phyloP scores from a whole-genome alignment of 2,113 vertebrate species.

The Grus americana region DNA sequence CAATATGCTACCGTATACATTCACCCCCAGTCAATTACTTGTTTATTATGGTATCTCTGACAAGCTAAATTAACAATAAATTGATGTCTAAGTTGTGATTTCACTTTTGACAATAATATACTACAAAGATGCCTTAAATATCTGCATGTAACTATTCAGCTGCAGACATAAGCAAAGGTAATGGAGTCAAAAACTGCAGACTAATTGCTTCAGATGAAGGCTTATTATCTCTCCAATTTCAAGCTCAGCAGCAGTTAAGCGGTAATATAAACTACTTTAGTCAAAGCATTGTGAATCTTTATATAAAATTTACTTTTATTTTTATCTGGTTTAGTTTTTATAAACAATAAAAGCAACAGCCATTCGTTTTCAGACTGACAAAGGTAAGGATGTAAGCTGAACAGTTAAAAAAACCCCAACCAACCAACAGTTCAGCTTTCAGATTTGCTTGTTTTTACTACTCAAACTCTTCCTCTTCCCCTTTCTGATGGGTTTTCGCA shows the following conservation, averaged over 20 bases:
- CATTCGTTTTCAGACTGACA: background rate
- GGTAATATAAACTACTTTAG: background rate
- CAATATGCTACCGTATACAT: background rate
- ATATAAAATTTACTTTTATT: background rate
- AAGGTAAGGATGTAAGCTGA: background rate
- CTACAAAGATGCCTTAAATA: background rate
- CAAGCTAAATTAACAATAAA: slow-evolving; percentile 19
- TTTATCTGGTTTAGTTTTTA: background rate
- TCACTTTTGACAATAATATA: slow-evolving; percentile 1
- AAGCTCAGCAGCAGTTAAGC: background rate
- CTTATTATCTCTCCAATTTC: slow-evolving; percentile 2
- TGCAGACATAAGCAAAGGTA: background rate
- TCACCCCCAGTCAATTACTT: background rate
- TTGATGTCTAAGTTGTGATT: background rate
- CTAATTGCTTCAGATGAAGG: slow-evolving; percentile 32
- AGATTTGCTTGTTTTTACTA: background rate
- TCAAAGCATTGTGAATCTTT: background rate
- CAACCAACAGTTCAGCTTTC: background rate
- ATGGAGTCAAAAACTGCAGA: slow-evolving; percentile 28
- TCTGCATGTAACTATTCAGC: background rate
- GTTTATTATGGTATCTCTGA: background rate
- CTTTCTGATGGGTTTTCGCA: background rate
- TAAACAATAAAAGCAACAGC: background rate
- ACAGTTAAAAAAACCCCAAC: background rate
- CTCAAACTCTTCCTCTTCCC: background rate